Evolutionary conservation across 53 echinoderm and acorn worm species (phyloP).

Genomic region (Glandiceps talaboti): DNA sequence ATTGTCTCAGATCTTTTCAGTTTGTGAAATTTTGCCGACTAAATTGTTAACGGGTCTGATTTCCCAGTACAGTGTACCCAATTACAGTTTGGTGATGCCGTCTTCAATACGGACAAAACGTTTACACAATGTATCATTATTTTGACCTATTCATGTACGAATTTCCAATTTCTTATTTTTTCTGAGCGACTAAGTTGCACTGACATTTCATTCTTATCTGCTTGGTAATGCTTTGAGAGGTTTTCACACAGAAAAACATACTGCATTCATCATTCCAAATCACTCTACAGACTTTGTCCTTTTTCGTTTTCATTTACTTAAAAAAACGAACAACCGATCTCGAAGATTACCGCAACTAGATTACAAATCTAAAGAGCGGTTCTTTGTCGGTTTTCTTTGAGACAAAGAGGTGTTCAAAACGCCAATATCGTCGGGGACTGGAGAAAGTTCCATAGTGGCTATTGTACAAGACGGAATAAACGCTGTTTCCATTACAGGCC

Average conservation of each 20-base stretch:
- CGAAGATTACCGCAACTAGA: not conserved
- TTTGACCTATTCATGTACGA: not conserved
- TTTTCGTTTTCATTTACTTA: not conserved
- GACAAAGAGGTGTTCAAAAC: not conserved
- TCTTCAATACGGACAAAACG: not conserved
- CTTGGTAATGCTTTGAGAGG: not conserved
- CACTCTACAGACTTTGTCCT: not conserved
- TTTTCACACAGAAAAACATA: not conserved
- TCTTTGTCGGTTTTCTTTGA: not conserved
- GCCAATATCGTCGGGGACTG: not conserved
- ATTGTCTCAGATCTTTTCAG: not conserved
- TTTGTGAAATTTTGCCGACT: not conserved
- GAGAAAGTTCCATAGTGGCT: not conserved
- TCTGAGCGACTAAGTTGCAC: not conserved
- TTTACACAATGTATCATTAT: not conserved
- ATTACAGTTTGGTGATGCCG: not conserved
- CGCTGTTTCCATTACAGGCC: not conserved
- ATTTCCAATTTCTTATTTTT: not conserved
- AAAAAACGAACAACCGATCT: not conserved
- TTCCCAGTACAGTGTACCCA: not conserved
- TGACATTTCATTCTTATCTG: not conserved
- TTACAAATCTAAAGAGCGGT: not conserved
- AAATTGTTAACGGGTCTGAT: not conserved
- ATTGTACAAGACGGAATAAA: not conserved
- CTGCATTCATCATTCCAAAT: not conserved